Conservation (phyloP, 2,797 vertebrate genomes). For the Protosalanx chinensis region DNA sequence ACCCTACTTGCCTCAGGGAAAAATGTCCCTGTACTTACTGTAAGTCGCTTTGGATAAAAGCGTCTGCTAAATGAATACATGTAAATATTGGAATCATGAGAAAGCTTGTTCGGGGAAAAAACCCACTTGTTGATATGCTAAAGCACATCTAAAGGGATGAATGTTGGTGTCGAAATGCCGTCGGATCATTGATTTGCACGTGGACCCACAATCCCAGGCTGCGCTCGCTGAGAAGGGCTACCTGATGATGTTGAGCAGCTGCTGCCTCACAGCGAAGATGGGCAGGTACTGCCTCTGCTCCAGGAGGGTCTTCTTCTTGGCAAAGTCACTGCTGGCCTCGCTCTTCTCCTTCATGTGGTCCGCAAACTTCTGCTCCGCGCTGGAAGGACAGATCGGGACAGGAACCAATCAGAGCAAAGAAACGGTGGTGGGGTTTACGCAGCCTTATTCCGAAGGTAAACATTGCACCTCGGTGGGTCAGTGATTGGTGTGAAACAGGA, state of each 20-base stretch:
- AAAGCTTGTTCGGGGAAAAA: too few species aligned
- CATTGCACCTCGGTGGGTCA: too few species aligned
- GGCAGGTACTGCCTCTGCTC: slow-evolving; percentile 97
- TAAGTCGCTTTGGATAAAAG: too few species aligned
- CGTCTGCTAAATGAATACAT: too few species aligned
- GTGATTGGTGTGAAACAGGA: too few species aligned
- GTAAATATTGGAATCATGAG: too few species aligned
- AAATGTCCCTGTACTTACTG: too few species aligned
- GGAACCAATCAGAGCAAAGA: neutral
- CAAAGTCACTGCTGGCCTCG: slow-evolving; percentile 95
- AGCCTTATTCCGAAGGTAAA: too few species aligned
- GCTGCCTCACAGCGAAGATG: slow-evolving; percentile 95
- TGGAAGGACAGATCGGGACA: slow-evolving; percentile 39
- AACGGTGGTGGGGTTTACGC: neutral
- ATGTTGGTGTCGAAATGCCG: neutral
- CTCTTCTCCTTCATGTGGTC: slow-evolving; percentile 96
- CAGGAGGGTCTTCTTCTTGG: slow-evolving; percentile 91
- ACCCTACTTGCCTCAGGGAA: too few species aligned
- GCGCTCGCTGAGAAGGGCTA: slow-evolving; percentile 41
- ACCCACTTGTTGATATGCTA: neutral
- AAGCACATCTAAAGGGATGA: neutral
- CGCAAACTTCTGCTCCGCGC: slow-evolving; percentile 97
- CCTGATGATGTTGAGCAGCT: slow-evolving; percentile 96
- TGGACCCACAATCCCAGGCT: neutral
- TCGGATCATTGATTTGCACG: neutral